Evolutionary conservation across 2,888 invertebrate genomes (phyloP).

Genomic region (Pristionchus japonicus): DNA sequence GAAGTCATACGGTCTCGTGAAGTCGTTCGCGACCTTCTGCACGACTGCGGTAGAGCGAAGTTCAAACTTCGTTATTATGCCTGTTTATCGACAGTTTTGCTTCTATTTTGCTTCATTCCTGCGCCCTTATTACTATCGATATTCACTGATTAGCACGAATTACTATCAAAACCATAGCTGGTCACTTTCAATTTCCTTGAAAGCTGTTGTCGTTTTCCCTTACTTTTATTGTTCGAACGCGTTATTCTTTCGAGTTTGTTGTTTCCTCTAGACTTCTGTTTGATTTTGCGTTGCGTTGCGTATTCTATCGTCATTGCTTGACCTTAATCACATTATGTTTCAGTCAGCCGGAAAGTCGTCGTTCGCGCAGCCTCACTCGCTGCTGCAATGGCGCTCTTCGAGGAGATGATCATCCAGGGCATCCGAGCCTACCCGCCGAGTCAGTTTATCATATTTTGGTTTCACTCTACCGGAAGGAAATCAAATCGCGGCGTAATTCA

Average conservation of each 20-base stretch:
- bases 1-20: no score
- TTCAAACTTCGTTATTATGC: background rate
- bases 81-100: background rate
- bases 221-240: background rate
- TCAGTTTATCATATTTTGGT: background rate
- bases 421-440: slow-evolving; percentile 43
- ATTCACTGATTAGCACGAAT: background rate
- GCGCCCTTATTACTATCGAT: background rate
- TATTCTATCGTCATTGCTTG: background rate
- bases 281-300: background rate
- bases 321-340: background rate
- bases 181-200: background rate
- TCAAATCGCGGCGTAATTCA: no score
- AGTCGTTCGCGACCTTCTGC: background rate
- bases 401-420: slow-evolving; percentile 45
- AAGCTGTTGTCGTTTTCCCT: background rate
- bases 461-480: no score
- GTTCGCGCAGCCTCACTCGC: background rate
- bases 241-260: background rate
- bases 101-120: background rate
- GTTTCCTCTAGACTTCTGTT: background rate
- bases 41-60: background rate
- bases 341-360: background rate
- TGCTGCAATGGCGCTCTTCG: slow-evolving; percentile 44
- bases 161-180: background rate